Conservation (phyloP, 2,888 invertebrate genomes). For the Tipula unca region DNA sequence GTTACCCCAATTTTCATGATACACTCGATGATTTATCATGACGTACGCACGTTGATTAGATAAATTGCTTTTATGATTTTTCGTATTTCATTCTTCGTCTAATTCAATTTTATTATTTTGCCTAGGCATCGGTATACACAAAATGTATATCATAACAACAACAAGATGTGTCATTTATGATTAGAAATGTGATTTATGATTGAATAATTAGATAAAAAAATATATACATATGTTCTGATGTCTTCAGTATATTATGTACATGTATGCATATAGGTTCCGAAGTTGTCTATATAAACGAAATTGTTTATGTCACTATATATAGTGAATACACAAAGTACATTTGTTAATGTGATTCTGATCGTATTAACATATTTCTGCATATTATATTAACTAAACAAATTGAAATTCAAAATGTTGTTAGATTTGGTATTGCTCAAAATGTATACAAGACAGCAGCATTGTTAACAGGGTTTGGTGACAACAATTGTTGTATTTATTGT, state of each 20-base stretch:
- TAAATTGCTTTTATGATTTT: neutral
- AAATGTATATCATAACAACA: neutral
- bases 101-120: neutral
- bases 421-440: too few relatives aligned
- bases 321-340: too few relatives aligned
- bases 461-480: too few relatives aligned
- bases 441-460: too few relatives aligned
- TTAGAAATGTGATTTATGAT: neutral
- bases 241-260: neutral
- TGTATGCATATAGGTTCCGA: neutral
- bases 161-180: neutral
- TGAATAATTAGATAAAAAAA: neutral
- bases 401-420: too few relatives aligned
- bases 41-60: neutral
- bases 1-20: neutral
- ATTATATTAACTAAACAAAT: too few relatives aligned
- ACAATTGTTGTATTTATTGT: too few relatives aligned
- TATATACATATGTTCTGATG: neutral
- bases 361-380: too few relatives aligned
- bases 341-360: too few relatives aligned
- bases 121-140: neutral
- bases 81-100: neutral
- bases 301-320: too few relatives aligned
- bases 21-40: neutral
- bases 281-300: neutral